phyloP scores from a whole-genome alignment of 2,888 invertebrate genomes.

The Nycteola revayana region DNA sequence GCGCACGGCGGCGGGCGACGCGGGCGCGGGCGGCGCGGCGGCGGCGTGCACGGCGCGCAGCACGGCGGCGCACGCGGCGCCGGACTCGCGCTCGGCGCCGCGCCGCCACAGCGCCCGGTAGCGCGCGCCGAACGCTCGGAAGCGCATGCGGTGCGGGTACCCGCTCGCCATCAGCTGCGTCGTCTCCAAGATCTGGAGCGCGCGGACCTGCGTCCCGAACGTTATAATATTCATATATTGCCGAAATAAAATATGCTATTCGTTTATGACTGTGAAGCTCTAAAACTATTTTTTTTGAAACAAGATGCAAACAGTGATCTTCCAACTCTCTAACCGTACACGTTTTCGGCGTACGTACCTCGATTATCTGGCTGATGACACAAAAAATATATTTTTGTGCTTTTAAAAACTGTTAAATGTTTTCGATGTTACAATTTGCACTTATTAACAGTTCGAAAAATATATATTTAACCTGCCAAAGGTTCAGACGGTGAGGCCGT shows the following conservation, averaged over 20 bases:
- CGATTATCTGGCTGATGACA: no score
- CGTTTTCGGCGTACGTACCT: no score
- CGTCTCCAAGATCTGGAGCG: slow-evolving; percentile 95
- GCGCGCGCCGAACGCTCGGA: slow-evolving; percentile 93
- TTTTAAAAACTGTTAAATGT: no score
- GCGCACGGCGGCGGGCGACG: slow-evolving; percentile 82
- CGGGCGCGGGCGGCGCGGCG: slow-evolving; percentile 90
- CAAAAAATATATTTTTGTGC: no score
- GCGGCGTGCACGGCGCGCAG: slow-evolving; percentile 89
- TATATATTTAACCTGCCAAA: no score
- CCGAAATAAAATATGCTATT: background rate
- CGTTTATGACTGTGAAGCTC: no score
- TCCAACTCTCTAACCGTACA: no score
- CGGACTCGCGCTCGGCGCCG: slow-evolving; percentile 81
- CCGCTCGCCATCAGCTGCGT: slow-evolving; percentile 97
- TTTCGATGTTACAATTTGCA: no score
- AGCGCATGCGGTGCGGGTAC: slow-evolving; percentile 96
- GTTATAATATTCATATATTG: background rate
- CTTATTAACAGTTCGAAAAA: no score
- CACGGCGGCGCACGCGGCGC: slow-evolving; percentile 85
- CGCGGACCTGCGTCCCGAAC: slow-evolving; percentile 84
- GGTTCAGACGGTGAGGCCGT: no score
- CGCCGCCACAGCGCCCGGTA: slow-evolving; percentile 94
- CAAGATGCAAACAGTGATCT: no score
- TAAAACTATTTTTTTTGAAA: no score